Percentiles rank a stretch among this genome's conserved stretches.
Evolutionary conservation across 2,113 vertebrate species (phyloP).

Genomic region (Cygnus atratus): DNA sequence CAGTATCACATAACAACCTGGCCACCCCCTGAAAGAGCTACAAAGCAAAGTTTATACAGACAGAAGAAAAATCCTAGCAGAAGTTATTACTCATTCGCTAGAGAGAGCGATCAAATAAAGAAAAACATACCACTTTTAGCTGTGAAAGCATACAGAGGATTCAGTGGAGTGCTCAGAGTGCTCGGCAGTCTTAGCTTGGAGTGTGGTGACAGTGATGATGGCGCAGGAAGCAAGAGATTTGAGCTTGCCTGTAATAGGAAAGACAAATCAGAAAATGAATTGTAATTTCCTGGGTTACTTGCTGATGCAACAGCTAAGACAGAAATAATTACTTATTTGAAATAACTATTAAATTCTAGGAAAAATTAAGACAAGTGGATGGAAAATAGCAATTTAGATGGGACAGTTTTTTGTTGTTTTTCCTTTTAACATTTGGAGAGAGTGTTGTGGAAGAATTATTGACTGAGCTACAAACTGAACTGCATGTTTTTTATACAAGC

Average conservation of each 20-base stretch:
- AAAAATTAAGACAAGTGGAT: not conserved
- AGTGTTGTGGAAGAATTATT: not conserved
- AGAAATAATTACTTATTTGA: slow-evolving; percentile 58
- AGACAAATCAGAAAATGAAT: slow-evolving; percentile 71
- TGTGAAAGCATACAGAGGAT: slow-evolving; percentile 73
- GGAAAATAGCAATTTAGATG: not conserved
- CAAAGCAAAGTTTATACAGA: not conserved
- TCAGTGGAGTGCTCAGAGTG: slow-evolving; percentile 68
- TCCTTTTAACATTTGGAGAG: not conserved
- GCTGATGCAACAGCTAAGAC: slow-evolving; percentile 67
- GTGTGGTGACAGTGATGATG: slow-evolving; percentile 82
- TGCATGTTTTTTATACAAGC: not conserved
- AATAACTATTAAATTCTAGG: not conserved
- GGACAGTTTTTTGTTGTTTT: not conserved
- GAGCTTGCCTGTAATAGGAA: slow-evolving; percentile 83
- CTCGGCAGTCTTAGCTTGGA: slow-evolving; percentile 78
- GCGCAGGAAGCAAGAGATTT: slow-evolving; percentile 80
- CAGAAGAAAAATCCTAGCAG: not conserved
- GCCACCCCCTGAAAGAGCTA: not conserved
- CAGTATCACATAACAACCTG: not conserved
- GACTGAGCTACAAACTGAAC: not conserved
- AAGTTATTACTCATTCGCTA: not conserved
- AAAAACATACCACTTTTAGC: slow-evolving; percentile 78
- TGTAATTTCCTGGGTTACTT: slow-evolving; percentile 73
- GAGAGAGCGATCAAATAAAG: not conserved